Base-by-base conservation (phyloP, 2,888 invertebrate genomes). In the Lacanobia oleracea region DNA sequence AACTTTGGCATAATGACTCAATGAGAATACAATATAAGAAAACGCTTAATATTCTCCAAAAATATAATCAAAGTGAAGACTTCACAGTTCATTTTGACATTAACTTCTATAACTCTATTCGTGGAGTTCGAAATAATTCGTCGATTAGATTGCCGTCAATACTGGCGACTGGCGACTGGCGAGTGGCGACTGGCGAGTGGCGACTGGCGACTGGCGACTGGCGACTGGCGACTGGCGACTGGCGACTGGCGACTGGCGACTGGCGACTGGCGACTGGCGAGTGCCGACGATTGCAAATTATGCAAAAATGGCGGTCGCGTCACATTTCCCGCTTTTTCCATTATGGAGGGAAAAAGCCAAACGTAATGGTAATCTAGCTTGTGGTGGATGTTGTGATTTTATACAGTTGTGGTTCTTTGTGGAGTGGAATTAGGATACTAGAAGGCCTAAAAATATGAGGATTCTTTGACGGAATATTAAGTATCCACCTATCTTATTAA, bases 211-310 rank as follows among this genome's bases (percentile, higher is more conserved):
- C 72, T 61, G 71, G 59, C 56, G 71, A 54, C 72, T 61, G 71
- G 53, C 71, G 50, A 69, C 62, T n/a, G n/a, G n/a, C n/a, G n/a
- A 51, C 72, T 61, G 71, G 59, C 56, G 71, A 54, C 72, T 61
- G 71, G 53, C 71, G 50, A 69, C 62, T 54, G 64, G 73, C 59
- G 71, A 74, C 64, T 54, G 64, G 73, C 59, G 71, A 74, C 64
- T 54, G 64, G 73, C 59, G 71, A 74, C 64, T 54, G 64, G 73
- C 59, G 71, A 51, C 72, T 61, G 71, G 59, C 56, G 71, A 54
- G 73, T 61, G 71, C 56, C 71, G 50, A 69, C 62, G 72, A 79
- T 79, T 83, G 72, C 77, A 61, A 86, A 86, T 79, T 85, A 85
- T 85, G 81, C 71, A 83, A 86, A 86, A 78, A 79, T 68, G 67